Evolutionary conservation across 2,888 invertebrate genomes (phyloP).

Genomic region (Synanthedon andrenaeformis): DNA sequence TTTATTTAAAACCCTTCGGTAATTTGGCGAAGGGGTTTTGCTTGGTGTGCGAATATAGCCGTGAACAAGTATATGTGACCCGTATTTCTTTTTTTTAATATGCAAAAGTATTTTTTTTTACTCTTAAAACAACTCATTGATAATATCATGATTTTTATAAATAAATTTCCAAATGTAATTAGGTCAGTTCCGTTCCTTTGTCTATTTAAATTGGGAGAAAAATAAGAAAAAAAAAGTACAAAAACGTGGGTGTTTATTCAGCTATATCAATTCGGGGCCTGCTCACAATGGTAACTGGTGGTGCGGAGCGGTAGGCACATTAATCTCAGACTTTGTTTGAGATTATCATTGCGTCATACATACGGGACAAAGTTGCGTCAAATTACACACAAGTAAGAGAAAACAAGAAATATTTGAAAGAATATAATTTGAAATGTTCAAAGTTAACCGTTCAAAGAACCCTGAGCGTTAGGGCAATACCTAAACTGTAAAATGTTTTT

Average conservation of each 20-base stretch:
- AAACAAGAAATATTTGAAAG: no score
- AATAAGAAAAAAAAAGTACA: constrained; percentile 1
- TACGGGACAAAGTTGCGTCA: constrained; percentile 7
- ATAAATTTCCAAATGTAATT: background rate
- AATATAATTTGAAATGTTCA: no score
- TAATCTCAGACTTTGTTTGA: constrained; percentile 26
- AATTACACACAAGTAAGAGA: background rate
- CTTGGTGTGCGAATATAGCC: background rate
- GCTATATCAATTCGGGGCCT: constrained; percentile 17
- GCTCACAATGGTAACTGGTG: constrained; percentile 15
- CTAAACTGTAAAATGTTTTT: no score
- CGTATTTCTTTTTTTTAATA: background rate
- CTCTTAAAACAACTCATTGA: background rate
- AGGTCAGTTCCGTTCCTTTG: background rate
- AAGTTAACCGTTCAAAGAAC: no score
- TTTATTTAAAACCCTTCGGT: no score
- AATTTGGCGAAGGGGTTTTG: no score
- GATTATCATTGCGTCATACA: constrained; percentile 20
- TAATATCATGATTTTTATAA: background rate
- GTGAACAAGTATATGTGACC: background rate
- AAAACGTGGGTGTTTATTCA: constrained; percentile 12
- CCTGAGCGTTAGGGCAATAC: no score
- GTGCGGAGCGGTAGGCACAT: constrained; percentile 12
- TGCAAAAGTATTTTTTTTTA: no score
- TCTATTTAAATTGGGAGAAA: background rate